A percentile compares a stretch with the other conserved stretches of the same genome.
Conservation (phyloP, 2,888 invertebrate species). For the Elegia similella region DNA sequence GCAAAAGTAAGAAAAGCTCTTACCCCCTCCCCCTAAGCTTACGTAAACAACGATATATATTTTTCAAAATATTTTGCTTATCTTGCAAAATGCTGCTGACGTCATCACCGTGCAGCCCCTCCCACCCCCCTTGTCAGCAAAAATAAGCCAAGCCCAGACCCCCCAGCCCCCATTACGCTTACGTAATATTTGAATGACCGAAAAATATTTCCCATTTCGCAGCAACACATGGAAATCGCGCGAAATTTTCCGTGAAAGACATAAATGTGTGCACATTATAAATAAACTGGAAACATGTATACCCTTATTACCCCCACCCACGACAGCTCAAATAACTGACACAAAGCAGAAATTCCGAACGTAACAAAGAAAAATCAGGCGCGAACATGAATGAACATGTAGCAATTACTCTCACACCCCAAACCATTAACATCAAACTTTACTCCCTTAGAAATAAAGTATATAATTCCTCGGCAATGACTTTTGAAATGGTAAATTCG, state of each 20-base stretch:
- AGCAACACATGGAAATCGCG: not conserved
- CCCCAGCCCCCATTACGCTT: too few species aligned
- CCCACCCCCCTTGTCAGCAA: too few species aligned
- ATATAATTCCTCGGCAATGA: not conserved
- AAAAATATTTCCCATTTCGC: not conserved
- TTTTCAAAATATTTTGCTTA: too few species aligned
- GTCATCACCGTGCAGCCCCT: too few species aligned
- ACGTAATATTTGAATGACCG: too few species aligned
- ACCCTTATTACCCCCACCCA: conserved; percentile 16
- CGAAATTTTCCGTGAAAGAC: conserved; percentile 13
- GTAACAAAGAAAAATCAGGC: conserved; percentile 19
- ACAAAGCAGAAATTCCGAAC: conserved; percentile 15
- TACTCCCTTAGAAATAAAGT: not conserved
- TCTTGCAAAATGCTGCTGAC: too few species aligned
- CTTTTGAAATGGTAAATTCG: not conserved
- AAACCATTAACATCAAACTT: not conserved
- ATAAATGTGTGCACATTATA: conserved; percentile 11
- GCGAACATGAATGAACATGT: conserved; percentile 11
- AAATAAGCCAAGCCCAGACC: too few species aligned
- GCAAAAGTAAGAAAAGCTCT: too few species aligned
- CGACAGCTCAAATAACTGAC: conserved; percentile 16
- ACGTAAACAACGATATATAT: too few species aligned
- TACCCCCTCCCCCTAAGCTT: too few species aligned
- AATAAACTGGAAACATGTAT: conserved; percentile 8
- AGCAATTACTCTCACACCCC: not conserved